Base-by-base conservation (phyloP, 2,888 invertebrate genomes). In the Aphodius sticticus region DNA sequence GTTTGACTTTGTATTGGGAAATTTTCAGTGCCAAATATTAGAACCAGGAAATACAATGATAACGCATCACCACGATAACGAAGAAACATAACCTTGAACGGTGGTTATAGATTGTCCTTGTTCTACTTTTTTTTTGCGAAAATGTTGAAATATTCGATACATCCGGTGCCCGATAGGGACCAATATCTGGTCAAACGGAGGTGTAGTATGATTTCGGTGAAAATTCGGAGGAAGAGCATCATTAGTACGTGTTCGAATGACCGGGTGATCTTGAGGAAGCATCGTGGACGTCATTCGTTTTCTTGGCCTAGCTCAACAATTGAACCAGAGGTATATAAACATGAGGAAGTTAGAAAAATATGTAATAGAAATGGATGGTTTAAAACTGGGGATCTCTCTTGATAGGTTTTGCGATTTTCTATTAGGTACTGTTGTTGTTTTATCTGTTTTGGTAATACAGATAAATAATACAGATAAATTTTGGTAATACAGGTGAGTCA, bases 81-180 rank as follows among this genome's bases (percentile, higher is more conserved):
- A 53, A 53, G 53, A 12, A 12, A 53, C 7, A 53, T 53, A 53
- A 53, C 12, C 7, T 53, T 53, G 12, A 53, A 53, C 12, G 1
- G 53, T 53, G 53, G 53, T 53, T 53, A 9, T 53, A 12, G 53
- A 9, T 53, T 26, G 26, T 26, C 26, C 26, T 1, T 3, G 26
- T 26, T 26, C 26, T 26, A 26, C 2, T 26, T 26, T 26, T 26
- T 12, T 53, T 53, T 53, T 12, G 53, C 53, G 12, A 86, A 85
- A 83, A 89, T 89, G 89, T 85, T 89, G 81, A 89, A 89, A 85
- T 88, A 89, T 86, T 87, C 86, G 14, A 79, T 86, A 36, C 84
- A 84, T 78, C 87, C 87, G 70, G 86, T 87, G 16, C 82, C 87
- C 76, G 86, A 87, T 70, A 81, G 85, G 72, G 81, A 69, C 84